Evolutionary conservation across 2,888 invertebrate genomes (phyloP), one percentile per base, ranked within the genome.

Genomic region (Carterocephalus palaemon): DNA sequence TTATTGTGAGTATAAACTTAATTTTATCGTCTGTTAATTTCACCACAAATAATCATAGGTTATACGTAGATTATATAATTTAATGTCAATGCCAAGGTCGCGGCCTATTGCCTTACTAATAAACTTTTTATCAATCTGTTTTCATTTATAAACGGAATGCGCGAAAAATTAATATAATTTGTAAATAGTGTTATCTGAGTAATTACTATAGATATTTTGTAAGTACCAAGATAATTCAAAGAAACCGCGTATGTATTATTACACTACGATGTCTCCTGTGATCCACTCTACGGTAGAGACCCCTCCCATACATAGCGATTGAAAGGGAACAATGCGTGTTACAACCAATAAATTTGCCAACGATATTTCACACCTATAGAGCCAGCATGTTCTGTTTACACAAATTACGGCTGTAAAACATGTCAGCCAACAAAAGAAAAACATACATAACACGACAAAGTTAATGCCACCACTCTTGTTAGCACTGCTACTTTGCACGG

Each of bases 21-120:
- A 85, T 85, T 86, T 86, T 85, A 86, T 84, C 78, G 86, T 84
- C 85, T 84, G 85, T 86, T 86, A 85, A 86, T 86, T 86, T 83
- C 76, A 80, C 85, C 86, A 84, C 85, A 84, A 86, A 83, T 85
- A 84, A 81, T 83, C 67, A 75, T 81, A 82, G 77, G 70, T 73
- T 75, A 71, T 77, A 77, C 54, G 54, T 56, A 60, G 75, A 78
- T 79, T 80, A 78, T 75, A 78, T 80, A 69, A 82, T 80, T 75
- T 80, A 77, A 77, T 80, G 71, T 78, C 75, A 75, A 71, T 72
- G 72, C 65, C 80, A 80, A 76, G 77, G 75, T 59, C 70, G 69
- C 49, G 63, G 37, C 53, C 64, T 32, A 41, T 20, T 43, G 32
- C 29, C 29, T 31, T 37, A 23, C 24, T 15, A 15, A 16, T 15